Percentiles rank a stretch among this genome's conserved stretches.
Evolutionary conservation across 2,113 vertebrate genomes (phyloP).

Genomic region (Vidua macroura): DNA sequence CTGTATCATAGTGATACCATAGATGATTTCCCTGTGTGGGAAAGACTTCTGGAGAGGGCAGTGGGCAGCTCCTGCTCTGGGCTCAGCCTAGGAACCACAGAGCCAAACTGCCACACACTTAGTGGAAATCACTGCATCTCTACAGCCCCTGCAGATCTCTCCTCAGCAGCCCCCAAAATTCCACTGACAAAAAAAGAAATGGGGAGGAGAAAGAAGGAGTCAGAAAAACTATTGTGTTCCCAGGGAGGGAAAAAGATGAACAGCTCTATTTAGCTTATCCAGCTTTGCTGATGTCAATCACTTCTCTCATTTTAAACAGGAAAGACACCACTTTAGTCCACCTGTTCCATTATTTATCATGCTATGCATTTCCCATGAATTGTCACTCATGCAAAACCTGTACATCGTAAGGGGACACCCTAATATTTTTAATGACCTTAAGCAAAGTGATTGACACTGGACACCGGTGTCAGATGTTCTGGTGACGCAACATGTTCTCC

Average conservation of each 20-base stretch:
- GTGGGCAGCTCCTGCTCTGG: not conserved
- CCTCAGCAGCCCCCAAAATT: not conserved
- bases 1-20: not conserved
- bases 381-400: slow-evolving; percentile 73
- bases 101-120: not conserved
- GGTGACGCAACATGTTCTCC: slow-evolving; percentile 80
- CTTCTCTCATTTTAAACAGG: slow-evolving; percentile 61
- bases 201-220: not conserved
- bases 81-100: not conserved
- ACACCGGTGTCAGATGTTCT: slow-evolving; percentile 83
- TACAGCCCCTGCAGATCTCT: not conserved
- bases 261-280: not conserved
- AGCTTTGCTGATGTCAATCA: slow-evolving; percentile 52
- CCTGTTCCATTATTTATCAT: slow-evolving; percentile 84
- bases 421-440: slow-evolving; percentile 83
- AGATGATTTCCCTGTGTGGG: rapidly evolving
- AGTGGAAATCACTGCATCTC: not conserved
- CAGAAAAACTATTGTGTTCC: slow-evolving; percentile 23
- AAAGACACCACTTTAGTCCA: slow-evolving; percentile 75
- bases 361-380: slow-evolving; percentile 74
- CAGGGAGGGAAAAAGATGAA: not conserved
- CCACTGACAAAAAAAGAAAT: not conserved
- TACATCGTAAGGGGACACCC: slow-evolving; percentile 79
- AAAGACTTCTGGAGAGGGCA: not conserved
- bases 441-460: slow-evolving; percentile 82